phyloP scores from a whole-genome alignment of 2,797 vertebrate genomes.

The Poliocrania exsul region DNA sequence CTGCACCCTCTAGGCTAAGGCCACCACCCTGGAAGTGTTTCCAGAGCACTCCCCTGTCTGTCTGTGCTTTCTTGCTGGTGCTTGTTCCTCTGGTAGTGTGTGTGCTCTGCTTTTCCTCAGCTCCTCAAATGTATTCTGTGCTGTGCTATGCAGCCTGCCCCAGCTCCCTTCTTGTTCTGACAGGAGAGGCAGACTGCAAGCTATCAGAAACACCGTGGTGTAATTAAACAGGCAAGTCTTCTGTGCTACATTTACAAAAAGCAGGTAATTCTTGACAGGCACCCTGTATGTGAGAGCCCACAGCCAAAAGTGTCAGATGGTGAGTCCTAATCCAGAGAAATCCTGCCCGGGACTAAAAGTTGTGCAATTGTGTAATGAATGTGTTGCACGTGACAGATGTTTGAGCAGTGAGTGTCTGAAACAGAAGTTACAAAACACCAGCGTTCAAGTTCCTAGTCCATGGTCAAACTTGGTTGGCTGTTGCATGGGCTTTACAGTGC shows the following conservation, averaged over 20 bases:
- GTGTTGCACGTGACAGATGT: fast-evolving
- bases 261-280: background rate
- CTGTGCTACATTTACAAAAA: background rate
- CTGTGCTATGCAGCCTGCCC: background rate
- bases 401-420: background rate
- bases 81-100: fast-evolving
- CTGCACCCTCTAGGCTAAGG: background rate
- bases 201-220: background rate
- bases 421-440: too few relatives aligned
- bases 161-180: background rate
- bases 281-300: background rate
- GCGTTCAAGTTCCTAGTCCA: too few relatives aligned
- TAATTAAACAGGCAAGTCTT: background rate
- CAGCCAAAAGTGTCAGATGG: background rate
- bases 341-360: background rate
- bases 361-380: background rate
- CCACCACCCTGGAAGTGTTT: background rate
- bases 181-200: background rate
- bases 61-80: background rate
- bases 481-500: too few relatives aligned
- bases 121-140: background rate
- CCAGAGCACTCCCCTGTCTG: background rate
- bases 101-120: background rate
- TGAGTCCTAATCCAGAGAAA: background rate
- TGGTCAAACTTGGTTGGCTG: too few relatives aligned